Evolutionary conservation across 1,140 invertebrate genomes (phyloP).

Genomic region (Saxidomus purpurata): DNA sequence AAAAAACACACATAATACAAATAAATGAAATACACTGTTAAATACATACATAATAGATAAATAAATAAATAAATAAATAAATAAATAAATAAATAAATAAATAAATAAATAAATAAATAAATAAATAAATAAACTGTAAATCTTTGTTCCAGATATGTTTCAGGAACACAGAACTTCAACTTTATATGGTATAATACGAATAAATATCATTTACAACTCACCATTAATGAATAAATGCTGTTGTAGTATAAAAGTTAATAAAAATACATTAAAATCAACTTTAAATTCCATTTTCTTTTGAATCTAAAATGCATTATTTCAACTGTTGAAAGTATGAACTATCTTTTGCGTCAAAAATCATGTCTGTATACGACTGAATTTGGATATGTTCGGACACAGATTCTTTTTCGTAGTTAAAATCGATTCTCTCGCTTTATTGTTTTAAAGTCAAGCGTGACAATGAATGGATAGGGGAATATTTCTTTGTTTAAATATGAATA

Average conservation of each 20-base stretch:
- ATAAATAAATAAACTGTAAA: not conserved
- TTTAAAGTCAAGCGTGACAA: not conserved
- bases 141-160: too few relatives aligned
- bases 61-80: too few relatives aligned
- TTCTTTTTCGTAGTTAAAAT: not conserved
- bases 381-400: slow-evolving; percentile 23
- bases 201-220: too few relatives aligned
- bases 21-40: too few relatives aligned
- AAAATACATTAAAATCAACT: not conserved
- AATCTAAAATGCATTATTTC: not conserved
- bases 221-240: slow-evolving; percentile 1
- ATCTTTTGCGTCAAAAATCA: not conserved
- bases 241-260: not conserved
- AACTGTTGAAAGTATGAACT: not conserved
- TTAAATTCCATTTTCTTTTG: not conserved
- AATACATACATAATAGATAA: too few relatives aligned
- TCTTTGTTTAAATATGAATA: not conserved
- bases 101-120: not conserved
- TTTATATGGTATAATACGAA: too few relatives aligned
- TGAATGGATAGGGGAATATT: not conserved
- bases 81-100: too few relatives aligned
- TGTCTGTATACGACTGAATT: not conserved
- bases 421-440: not conserved
- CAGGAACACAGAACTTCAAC: too few relatives aligned
- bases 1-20: too few relatives aligned